Base-by-base conservation (phyloP, 2,113 vertebrate genomes). In the Python bivittatus region DNA sequence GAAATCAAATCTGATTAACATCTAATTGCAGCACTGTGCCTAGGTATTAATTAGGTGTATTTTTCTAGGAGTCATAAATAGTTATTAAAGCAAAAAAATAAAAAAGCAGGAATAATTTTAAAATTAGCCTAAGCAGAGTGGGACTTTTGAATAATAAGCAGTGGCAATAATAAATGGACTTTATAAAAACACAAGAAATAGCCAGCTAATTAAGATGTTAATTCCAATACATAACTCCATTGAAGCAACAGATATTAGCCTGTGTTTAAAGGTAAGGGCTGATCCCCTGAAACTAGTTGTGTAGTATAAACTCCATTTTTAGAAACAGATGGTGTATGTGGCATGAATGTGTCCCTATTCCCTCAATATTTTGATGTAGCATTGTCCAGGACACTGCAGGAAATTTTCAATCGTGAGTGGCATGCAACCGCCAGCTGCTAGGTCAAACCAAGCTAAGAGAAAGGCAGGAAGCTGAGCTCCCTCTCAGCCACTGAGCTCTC, bases 1-100 rank as follows among this genome's bases (percentile, higher is more conserved):
- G 97, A 97, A 97, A 94, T 97, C 96, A 96, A 96, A 97, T 96
- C 54, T 96, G 95, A 97, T 97, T 97, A 97, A 96, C 96, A 96
- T 95, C 96, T 97, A 97, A 97, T 95, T 97, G 93, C 86, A 96
- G 93, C 48, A 93, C 94, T 93, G 95, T 92, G 95, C 92, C 96
- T 85, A 95, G 90, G 90, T 97, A 96, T 95, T 97, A 97, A 96
- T 96, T 96, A 96, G 92, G 91, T 96, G 88, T 93, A 56, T 83
- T 96, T 92, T 97, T 96, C 93, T 94, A 94, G 94, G 89, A 97
- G 92, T 95, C 91, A 95, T 91, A 95, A 95, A 96, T 94, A 97
- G 93, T 54, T 97, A 93, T 93, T 97, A 95, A 79, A 93, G 87
- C 23, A 64, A 95, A 97, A 88, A 85, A 87, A 83, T 95, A 96